phyloP scores from a whole-genome alignment of 2,888 invertebrate species.

The Diarsia dahlii region DNA sequence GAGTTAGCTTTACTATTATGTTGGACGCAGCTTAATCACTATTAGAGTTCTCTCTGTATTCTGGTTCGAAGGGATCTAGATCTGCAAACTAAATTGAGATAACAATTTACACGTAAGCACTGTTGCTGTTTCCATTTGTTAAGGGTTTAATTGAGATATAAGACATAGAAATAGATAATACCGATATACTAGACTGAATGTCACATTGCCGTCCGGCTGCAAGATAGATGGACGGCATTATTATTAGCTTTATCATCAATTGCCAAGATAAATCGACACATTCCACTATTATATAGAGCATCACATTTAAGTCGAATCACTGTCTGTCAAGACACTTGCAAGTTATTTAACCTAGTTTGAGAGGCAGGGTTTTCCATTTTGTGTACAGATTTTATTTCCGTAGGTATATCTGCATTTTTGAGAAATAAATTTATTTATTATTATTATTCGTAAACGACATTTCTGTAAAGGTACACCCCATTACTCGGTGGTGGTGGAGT shows the following conservation, averaged over 20 bases:
- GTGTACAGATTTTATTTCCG: too few relatives aligned
- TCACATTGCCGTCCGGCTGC: not conserved
- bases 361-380: too few relatives aligned
- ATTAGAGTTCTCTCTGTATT: not conserved
- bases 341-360: too few relatives aligned
- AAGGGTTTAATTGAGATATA: not conserved
- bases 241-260: not conserved
- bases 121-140: conserved; percentile 1
- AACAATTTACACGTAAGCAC: conserved; percentile 8
- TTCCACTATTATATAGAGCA: too few relatives aligned
- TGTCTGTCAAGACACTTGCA: too few relatives aligned
- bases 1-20: not conserved
- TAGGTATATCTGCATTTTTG: too few relatives aligned
- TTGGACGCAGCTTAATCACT: not conserved
- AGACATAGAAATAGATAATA: not conserved
- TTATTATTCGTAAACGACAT: too few relatives aligned
- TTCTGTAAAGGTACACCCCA: too few relatives aligned
- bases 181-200: not conserved
- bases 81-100: not conserved
- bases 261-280: too few relatives aligned
- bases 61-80: not conserved
- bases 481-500: too few relatives aligned
- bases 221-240: not conserved
- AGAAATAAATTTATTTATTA: too few relatives aligned
- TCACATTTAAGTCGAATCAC: too few relatives aligned